These are phyloP conservation scores for Vandiemenella viatica DNA, from an alignment of 2,888 invertebrate species.

Conservation along the genomic window DNA sequence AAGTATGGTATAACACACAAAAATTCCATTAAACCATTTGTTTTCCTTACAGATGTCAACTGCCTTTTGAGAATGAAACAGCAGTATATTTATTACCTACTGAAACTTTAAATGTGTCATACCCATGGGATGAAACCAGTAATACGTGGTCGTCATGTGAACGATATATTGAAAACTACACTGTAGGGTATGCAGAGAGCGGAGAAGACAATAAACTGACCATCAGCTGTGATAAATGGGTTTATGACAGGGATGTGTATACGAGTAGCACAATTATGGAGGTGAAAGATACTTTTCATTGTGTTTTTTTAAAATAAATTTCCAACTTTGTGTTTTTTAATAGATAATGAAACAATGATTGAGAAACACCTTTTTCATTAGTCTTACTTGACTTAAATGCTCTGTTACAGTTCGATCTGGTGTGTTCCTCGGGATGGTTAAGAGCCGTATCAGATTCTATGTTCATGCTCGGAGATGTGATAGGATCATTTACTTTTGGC, in stretches of 20 bases:
- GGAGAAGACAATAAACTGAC: conserved; percentile 22
- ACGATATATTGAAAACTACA: conserved; percentile 32
- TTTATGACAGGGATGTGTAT: conserved; percentile 44
- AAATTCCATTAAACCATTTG: too few relatives aligned
- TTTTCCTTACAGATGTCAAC: conserved; percentile 46
- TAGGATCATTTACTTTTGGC: conserved; percentile 56
- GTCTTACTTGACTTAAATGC: too few relatives aligned
- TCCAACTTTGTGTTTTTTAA: too few relatives aligned
- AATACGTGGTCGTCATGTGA: conserved; percentile 37
- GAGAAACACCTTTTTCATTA: too few relatives aligned
- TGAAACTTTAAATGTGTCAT: conserved; percentile 33
- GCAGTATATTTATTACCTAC: conserved; percentile 33
- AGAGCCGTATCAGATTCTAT: conserved; percentile 48
- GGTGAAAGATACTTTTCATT: too few relatives aligned
- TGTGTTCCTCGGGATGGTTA: conserved; percentile 45
- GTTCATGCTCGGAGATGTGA: conserved; percentile 55
- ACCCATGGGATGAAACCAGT: conserved; percentile 34
- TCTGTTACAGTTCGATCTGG: conserved; percentile 50
- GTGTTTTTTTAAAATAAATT: too few relatives aligned
- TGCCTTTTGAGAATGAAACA: conserved; percentile 39
- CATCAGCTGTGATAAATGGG: conserved; percentile 40
- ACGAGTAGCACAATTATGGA: conserved; percentile 48
- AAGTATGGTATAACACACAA: too few relatives aligned
- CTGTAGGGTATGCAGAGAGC: conserved; percentile 24
- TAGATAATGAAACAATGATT: too few relatives aligned